Conservation (phyloP, 2,113 vertebrate species). For the Etheostoma cragini region DNA sequence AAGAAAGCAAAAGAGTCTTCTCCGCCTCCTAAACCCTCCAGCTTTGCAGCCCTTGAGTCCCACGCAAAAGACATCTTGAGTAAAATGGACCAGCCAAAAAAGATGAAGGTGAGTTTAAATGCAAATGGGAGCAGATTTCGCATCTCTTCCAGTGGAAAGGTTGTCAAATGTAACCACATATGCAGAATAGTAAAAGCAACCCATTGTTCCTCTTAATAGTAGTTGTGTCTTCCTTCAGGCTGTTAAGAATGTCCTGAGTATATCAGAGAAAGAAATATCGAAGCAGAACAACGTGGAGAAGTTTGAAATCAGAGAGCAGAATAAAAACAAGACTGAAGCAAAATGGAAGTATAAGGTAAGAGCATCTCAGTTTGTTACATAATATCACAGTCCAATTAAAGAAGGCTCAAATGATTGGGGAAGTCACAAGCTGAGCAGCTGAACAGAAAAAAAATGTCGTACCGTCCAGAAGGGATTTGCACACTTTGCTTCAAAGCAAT, state of each 20-base stretch:
- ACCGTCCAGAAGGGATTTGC: slow-evolving; percentile 65
- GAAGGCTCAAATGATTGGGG: slow-evolving; percentile 36
- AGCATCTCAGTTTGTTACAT: slow-evolving; percentile 8
- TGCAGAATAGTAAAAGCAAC: background rate
- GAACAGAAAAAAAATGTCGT: background rate
- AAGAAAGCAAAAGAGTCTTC: slow-evolving; percentile 89
- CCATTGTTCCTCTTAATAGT: background rate
- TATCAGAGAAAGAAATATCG: slow-evolving; percentile 88
- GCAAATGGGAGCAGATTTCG: background rate
- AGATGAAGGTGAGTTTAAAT: slow-evolving; percentile 86
- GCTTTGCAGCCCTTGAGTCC: slow-evolving; percentile 93
- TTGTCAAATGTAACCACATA: background rate
- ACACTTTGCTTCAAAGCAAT: slow-evolving; percentile 75
- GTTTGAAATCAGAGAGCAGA: slow-evolving; percentile 95
- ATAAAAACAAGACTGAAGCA: slow-evolving; percentile 96
- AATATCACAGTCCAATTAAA: slow-evolving; percentile 30
- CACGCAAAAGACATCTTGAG: slow-evolving; percentile 95
- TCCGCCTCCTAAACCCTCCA: slow-evolving; percentile 89
- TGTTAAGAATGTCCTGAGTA: slow-evolving; percentile 90
- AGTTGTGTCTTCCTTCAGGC: slow-evolving; percentile 78
- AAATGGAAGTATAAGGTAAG: slow-evolving; percentile 99
- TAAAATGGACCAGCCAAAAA: slow-evolving; percentile 96
- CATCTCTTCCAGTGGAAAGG: background rate
- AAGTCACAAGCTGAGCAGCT: slow-evolving; percentile 38
- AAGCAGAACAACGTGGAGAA: slow-evolving; percentile 93